A percentile compares a stretch with the other conserved stretches of the same genome.
Evolutionary conservation across 2,888 invertebrate species (phyloP).

Genomic region (Eupeodes luniger): DNA sequence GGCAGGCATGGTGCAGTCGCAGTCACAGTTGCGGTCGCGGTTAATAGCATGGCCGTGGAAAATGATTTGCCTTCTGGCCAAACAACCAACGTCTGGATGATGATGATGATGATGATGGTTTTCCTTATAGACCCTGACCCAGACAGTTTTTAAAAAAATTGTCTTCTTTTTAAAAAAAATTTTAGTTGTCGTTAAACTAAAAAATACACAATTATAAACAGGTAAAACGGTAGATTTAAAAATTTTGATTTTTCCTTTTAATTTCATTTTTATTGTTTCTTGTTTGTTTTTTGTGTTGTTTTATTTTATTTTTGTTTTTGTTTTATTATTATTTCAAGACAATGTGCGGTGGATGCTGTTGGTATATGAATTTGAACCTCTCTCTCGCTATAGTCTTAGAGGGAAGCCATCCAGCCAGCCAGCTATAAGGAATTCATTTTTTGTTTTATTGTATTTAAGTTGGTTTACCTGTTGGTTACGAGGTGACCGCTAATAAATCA

Average conservation of each 20-base stretch:
- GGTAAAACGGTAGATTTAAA: constrained; percentile 71
- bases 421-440: constrained; percentile 70
- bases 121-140: constrained; percentile 48
- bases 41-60: constrained; percentile 65
- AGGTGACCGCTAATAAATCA: constrained; percentile 84
- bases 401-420: constrained; percentile 49
- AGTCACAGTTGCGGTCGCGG: constrained; percentile 26
- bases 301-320: constrained; percentile 8
- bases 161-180: not conserved
- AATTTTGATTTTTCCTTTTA: constrained; percentile 74
- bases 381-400: constrained; percentile 44
- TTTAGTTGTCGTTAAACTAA: constrained; percentile 1
- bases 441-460: constrained; percentile 22
- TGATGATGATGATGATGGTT: not conserved
- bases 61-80: constrained; percentile 70
- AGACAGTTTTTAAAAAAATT: constrained; percentile 31
- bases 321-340: constrained; percentile 39
- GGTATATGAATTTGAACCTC: no score
- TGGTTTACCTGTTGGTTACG: constrained; percentile 75
- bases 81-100: not conserved
- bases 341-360: constrained; percentile 63
- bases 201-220: constrained; percentile 33
- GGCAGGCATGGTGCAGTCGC: not conserved
- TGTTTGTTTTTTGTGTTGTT: constrained; percentile 68
- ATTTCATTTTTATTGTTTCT: constrained; percentile 75